Base-by-base conservation (phyloP, 2,797 vertebrate genomes). In the Cuniculus paca region DNA sequence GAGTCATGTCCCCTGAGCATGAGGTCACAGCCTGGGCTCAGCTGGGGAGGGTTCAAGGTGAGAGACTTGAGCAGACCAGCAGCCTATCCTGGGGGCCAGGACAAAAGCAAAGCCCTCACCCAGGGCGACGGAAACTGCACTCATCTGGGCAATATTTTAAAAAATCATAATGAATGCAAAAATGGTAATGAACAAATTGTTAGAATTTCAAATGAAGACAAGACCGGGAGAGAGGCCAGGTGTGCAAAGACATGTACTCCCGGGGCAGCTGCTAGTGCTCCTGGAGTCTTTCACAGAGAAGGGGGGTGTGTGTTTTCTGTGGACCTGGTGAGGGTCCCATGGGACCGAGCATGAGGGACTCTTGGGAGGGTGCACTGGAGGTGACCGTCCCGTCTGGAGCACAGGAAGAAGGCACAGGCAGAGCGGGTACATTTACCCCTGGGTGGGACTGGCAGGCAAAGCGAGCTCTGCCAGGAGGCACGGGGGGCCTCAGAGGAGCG, bases 201-300 rank as follows among this genome's bases (percentile, higher is more conserved):
- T 19, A 20, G 54, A 22, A 16, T 61, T 72, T 61, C 60, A 39
- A 70, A 78, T 70, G 28, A 70, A 85, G 22, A 72, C 5, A 56
- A 50, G 10, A 31, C 31, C 4, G 1, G 5, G 20, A 4, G 19
- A 36, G 78, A 81, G 17, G 17, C 5, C 70, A 39, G 72, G n/a
- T 9, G 0, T 1, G 31, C 14, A 45, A 3, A 1, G 6, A n/a
- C 6, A 10, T 42, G 34, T 70, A 22, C 0, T 0, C 36, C 56
- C 19, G 6, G 16, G 4, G 20, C 5, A 8, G 22, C 9, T 0
- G 8, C 61, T 17, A 45, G 22, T 1, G 61, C 52, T 28, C 45
- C 74, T 31, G 20, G 45, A 13, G 1, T 31, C 45, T 16, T 2
- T 31, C 45, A 3, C 0, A 11, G 17, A 24, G 4, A 22, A 72